These are phyloP conservation scores for Yponomeuta cagnagella DNA, from an alignment of 2,888 invertebrate species.

Conservation along the genomic window DNA sequence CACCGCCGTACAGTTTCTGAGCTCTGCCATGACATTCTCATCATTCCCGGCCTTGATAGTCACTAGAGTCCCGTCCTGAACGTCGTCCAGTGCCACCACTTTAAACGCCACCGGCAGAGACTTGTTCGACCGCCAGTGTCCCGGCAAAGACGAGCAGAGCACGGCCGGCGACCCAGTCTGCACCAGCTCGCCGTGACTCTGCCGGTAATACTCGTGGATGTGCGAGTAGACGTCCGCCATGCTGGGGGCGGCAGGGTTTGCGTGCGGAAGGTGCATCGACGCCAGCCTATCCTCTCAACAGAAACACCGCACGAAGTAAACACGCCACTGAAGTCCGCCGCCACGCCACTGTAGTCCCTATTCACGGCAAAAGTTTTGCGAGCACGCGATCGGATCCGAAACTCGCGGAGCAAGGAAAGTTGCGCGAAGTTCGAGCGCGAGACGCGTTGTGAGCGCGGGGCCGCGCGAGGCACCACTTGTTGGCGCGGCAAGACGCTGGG, in stretches of 20 bases:
- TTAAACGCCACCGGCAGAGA: slow-evolving; percentile 97
- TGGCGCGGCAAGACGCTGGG: slow-evolving; percentile 68
- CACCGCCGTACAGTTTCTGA: slow-evolving; percentile 93
- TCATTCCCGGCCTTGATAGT: slow-evolving; percentile 97
- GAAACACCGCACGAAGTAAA: slow-evolving; percentile 45
- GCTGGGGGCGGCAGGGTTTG: slow-evolving; percentile 72
- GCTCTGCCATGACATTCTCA: slow-evolving; percentile 96
- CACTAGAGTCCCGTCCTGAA: slow-evolving; percentile 95
- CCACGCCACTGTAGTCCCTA: slow-evolving; percentile 51
- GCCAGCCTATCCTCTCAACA: slow-evolving; percentile 51
- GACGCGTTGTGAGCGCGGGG: slow-evolving; percentile 48
- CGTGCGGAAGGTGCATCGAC: slow-evolving; percentile 82
- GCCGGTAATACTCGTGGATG: slow-evolving; percentile 86
- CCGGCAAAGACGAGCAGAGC: slow-evolving; percentile 93
- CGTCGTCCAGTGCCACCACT: slow-evolving; percentile 94
- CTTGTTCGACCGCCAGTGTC: slow-evolving; percentile 98
- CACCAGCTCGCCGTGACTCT: slow-evolving; percentile 94
- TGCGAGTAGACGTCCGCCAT: slow-evolving; percentile 85
- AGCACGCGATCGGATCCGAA: slow-evolving; percentile 48
- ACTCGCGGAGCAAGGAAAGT: slow-evolving; percentile 42
- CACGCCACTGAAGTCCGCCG: slow-evolving; percentile 61
- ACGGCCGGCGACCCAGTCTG: slow-evolving; percentile 97
- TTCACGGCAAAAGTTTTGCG: slow-evolving; percentile 41
- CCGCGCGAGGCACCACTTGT: slow-evolving; percentile 65
- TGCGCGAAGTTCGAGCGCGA: slow-evolving; percentile 65